Evolutionary conservation across 2,797 vertebrate genomes (phyloP), one percentile per base, ranked within the genome.

Genomic region (Thamnophis elegans): DNA sequence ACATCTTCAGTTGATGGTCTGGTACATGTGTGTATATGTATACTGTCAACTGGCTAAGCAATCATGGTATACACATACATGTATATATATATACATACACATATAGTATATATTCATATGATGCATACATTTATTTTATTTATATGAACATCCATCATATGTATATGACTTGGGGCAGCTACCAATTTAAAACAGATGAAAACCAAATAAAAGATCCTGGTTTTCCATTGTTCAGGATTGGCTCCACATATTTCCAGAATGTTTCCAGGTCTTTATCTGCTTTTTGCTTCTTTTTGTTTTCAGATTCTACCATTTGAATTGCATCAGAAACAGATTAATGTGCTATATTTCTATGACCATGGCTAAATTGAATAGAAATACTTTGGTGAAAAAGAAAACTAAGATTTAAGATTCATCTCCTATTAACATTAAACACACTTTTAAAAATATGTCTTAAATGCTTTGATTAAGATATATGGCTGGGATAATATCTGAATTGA

Each of bases 161-260:
- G 20, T 82, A 42, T 12, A 82, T 47, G 36, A 82, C 73, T 78
- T 42, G 32, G 9, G 36, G 32, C 36, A 10, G 73, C 36, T 42
- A 78, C 32, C 36, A 78, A 47, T 82, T 82, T 47, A 82, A 82
- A 82, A 47, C 20, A 82, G 3, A 47, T 47, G n/a, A 82, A 82
- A 47, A 47, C 25, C 20, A 47, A 82, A 47, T 82, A 47, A 82
- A 82, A 82, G 98, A 99, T 93, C 97, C 95, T 4, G 87, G 94
- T n/a, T 97, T 97, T 25, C 97, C 96, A 0, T 97, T 97, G 94
- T 98, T 98, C 96, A 99, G 94, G 95, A 98, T 95, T 0, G 97
- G 95, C 78, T 98, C 98, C 96, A 99, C 96, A 91, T 97, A 98
- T 88, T 97, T 98, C 99, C 99, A 99, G 97, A 99, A 99, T 2